Evolutionary conservation across 2,797 vertebrate genomes (phyloP).

Genomic region (Notolabrus celidotus): DNA sequence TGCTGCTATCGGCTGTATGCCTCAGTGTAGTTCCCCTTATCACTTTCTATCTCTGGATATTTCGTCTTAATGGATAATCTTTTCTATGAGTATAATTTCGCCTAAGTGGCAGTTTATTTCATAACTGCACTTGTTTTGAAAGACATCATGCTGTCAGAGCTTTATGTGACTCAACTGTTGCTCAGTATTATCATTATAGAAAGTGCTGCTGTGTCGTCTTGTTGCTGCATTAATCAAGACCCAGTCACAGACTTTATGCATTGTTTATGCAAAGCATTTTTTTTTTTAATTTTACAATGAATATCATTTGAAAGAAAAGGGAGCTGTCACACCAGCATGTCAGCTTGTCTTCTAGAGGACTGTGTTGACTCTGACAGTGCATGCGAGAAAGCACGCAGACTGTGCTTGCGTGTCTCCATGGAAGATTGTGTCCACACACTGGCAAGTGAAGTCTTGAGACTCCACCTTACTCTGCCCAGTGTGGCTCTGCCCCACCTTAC

Average conservation of each 20-base stretch:
- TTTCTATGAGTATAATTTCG: background rate
- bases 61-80: background rate
- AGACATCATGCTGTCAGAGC: background rate
- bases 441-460: slow-evolving; percentile 39
- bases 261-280: background rate
- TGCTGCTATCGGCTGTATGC: background rate
- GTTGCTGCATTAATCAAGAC: background rate
- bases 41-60: background rate
- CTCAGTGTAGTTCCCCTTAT: background rate
- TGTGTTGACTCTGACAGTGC: background rate
- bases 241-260: background rate
- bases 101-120: background rate
- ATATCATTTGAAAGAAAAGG: slow-evolving; percentile 16
- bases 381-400: slow-evolving; percentile 21
- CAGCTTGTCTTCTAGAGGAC: slow-evolving; percentile 2
- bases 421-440: slow-evolving; percentile 24
- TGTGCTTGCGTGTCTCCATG: slow-evolving; percentile 10
- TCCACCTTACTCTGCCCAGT: slow-evolving; percentile 57
- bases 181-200: background rate
- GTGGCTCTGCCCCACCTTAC: slow-evolving; percentile 60
- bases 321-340: background rate
- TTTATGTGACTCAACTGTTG: background rate
- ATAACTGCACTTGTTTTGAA: background rate
- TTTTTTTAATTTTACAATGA: slow-evolving; percentile 20
- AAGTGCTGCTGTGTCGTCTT: background rate